Base-by-base conservation (phyloP, 1,140 invertebrate species). In the Radopholus similis region DNA sequence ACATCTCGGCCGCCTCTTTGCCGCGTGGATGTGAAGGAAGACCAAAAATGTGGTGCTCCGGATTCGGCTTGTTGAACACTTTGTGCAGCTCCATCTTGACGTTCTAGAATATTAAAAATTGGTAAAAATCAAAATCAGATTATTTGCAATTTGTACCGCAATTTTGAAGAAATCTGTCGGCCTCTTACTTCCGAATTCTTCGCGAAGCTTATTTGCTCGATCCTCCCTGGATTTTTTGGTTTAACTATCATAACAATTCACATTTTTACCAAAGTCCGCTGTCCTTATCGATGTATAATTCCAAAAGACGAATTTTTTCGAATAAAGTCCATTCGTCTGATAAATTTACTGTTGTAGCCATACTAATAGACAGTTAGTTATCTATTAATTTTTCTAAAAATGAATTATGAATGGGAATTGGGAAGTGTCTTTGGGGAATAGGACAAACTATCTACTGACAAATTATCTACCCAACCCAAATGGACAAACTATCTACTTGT, bases 1-100 rank as follows among this genome's bases (percentile, higher is more conserved):
- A 68, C 55, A 68, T 59, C 55, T 68, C 66, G 5, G 66, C 66
- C 47, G 66, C 66, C 26, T 68, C 66, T 42, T 68, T 68, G 9
- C 58, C 58, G 37, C 62, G 38, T 40, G 66, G 64, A 55, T 68
- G 66, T 9, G 40, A 18, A 2, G 66, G 66, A 5, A 68, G 35
- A 13, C 63, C 64, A 58, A 42, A 56, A 60, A 56, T 54, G 37
- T 56, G 49, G 53, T 64, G 60, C 59, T 66, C 64, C 18, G 64
- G 64, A 32, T 66, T 66, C 13, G 64, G 54, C 18, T 54, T 30
- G n/a, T 28, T 40, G 30, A 66, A 66, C 21, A 66, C 58, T 21
- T 21, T 55, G 38, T 66, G 23, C 28, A 66, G 21, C 34, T 66
- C 64, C 18, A 49, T 28, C 15, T 54, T 54, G 21, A 40, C 34